Percentiles rank a stretch among this genome's conserved stretches.
phyloP scores from a whole-genome alignment of 2,888 invertebrate genomes.

The Polymixis lichenea region DNA sequence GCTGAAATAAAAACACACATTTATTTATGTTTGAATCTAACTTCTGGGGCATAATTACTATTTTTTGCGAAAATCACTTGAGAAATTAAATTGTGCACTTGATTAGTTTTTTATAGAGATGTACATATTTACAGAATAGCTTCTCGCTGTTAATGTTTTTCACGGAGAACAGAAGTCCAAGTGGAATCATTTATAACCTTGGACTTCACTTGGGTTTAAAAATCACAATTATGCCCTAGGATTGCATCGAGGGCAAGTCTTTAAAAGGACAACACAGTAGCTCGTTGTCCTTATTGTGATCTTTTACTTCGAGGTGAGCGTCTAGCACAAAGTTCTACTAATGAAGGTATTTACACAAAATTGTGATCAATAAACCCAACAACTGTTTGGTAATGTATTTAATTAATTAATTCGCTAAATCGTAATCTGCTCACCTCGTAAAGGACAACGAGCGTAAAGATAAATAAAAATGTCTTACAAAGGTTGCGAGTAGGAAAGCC shows the following conservation, averaged over 20 bases:
- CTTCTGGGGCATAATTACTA: conserved; percentile 38
- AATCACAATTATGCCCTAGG: conserved; percentile 44
- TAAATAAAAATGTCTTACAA: conserved; percentile 54
- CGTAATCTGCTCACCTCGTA: conserved; percentile 35
- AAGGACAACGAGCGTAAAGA: conserved; percentile 49
- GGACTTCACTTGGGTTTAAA: conserved; percentile 14
- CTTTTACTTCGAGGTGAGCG: conserved; percentile 33
- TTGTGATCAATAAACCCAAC: conserved; percentile 20
- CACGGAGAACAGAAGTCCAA: not conserved
- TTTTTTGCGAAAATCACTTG: not conserved
- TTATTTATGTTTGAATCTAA: conserved; percentile 26
- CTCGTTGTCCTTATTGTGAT: conserved; percentile 28
- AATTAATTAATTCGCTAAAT: not conserved
- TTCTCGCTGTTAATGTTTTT: conserved; percentile 9
- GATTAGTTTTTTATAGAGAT: not conserved
- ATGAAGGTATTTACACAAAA: conserved; percentile 3
- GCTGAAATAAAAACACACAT: conserved; percentile 35
- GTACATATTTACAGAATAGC: conserved; percentile 3
- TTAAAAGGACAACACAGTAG: conserved; percentile 35
- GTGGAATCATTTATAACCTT: not conserved
- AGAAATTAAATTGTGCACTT: conserved; percentile 1
- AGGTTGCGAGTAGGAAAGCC: conserved; percentile 55
- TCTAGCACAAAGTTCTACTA: conserved; percentile 17
- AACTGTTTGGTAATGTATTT: not conserved
- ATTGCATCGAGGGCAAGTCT: conserved; percentile 1